phyloP scores from a whole-genome alignment of 2,113 vertebrate species.

The Calonectris borealis region DNA sequence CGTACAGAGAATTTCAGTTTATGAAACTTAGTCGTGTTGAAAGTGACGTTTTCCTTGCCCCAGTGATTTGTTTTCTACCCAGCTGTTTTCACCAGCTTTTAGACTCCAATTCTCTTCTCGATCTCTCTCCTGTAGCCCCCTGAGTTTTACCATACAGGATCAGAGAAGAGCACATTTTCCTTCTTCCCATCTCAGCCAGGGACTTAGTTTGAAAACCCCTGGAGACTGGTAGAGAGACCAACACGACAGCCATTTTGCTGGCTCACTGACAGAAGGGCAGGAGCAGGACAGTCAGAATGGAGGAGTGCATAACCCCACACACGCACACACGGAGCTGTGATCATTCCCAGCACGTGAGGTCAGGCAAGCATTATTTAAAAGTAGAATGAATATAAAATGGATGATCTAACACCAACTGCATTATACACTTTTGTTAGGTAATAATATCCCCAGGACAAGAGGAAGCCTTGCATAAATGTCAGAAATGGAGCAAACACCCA shows the following conservation, averaged over 20 bases:
- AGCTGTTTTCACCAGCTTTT: neutral
- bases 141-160: neutral
- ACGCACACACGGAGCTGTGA: neutral
- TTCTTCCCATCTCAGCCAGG: neutral
- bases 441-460: neutral
- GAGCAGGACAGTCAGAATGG: neutral
- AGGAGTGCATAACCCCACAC: neutral
- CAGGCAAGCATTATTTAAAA: neutral
- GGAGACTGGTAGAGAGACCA: neutral
- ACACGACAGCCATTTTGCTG: neutral
- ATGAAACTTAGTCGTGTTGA: neutral
- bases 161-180: neutral
- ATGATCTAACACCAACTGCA: neutral
- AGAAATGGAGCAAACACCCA: slow-evolving; percentile 5
- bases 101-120: neutral
- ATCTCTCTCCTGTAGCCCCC: neutral
- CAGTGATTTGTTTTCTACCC: neutral
- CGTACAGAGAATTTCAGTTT: neutral
- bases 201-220: neutral
- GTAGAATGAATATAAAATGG: neutral
- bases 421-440: neutral
- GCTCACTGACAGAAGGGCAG: neutral
- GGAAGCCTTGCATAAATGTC: neutral
- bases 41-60: neutral
- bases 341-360: neutral